Evolutionary conservation across 1,140 invertebrate species (phyloP).

Genomic region (Trachymyrmex septentrionalis): DNA sequence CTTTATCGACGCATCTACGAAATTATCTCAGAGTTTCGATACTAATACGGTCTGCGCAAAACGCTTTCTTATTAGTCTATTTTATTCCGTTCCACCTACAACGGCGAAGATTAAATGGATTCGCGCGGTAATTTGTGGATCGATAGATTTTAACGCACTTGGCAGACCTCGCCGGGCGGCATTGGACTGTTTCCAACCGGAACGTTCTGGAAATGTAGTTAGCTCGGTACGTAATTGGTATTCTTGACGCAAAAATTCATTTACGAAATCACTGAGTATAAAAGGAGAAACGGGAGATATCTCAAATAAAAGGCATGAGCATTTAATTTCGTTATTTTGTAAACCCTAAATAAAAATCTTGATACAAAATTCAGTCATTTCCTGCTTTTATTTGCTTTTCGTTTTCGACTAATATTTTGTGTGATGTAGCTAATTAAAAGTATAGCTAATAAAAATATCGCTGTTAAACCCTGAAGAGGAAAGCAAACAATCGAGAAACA

Average conservation of each 20-base stretch:
- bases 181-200: constrained; percentile 74
- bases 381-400: constrained; percentile 23
- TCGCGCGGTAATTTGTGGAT: constrained; percentile 73
- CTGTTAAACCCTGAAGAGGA: not conserved
- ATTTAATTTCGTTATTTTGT: constrained; percentile 31
- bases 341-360: constrained; percentile 50
- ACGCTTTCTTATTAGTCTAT: constrained; percentile 59
- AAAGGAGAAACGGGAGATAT: constrained; percentile 56
- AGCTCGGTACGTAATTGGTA: constrained; percentile 69
- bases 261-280: constrained; percentile 65
- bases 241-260: constrained; percentile 74
- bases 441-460: too few relatives aligned
- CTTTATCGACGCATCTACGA: not conserved
- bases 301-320: constrained; percentile 65
- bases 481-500: not conserved
- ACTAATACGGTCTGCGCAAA: constrained; percentile 50
- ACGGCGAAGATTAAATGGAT: constrained; percentile 70
- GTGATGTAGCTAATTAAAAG: constrained; percentile 56
- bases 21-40: constrained; percentile 45
- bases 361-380: not conserved
- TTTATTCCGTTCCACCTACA: constrained; percentile 59
- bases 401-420: constrained; percentile 3
- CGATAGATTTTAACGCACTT: constrained; percentile 77
- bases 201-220: constrained; percentile 64
- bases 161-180: constrained; percentile 65